Base-by-base conservation (phyloP, 2,888 invertebrate genomes). In the Euphydryas editha region DNA sequence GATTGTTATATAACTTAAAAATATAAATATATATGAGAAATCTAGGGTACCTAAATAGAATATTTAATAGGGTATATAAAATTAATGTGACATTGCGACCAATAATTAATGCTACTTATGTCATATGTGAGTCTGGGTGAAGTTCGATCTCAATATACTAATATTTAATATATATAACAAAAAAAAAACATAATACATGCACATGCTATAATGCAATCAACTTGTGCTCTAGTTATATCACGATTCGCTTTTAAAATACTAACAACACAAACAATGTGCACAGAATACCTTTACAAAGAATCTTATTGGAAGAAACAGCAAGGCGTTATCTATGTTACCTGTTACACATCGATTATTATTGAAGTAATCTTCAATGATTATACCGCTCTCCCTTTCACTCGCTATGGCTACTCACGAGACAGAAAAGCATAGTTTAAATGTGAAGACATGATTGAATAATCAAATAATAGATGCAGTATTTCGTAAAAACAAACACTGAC, bases 231-330 rank as follows among this genome's bases (percentile, higher is more conserved):
- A 20, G 46, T 68, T 69, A 65, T 65, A 30, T 71, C 67, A 66
- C 10, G 67, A 73, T 70, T 62, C 59, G 57, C 66, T 76, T 72
- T 70, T 73, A 68, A 67, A 76, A 78, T 73, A 64, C 62, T 72
- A 73, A 72, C 65, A 71, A 72, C 72, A 72, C 70, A 72, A 70
- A 63, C 61, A 69, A 73, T 68, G 68, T 68, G 56, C 57, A 55
- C 61, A 62, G 67, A 73, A 69, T 62, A 69, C 69, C 72, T 73
- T 76, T 75, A 73, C 74, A 65, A 68, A 72, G 61, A 73, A 68
- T 72, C 74, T 74, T 75, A 73, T 73, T 72, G 67, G 69, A 72
- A 60, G 64, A 15, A 66, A 68, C 58, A 63, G 59, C 65, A 39
- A 56, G 49, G 21, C 57, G 21, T 49, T 44, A 59, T 57, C 62